Conservation (phyloP, 2,797 vertebrate genomes). For the Rhadinocentrus ornatus region DNA sequence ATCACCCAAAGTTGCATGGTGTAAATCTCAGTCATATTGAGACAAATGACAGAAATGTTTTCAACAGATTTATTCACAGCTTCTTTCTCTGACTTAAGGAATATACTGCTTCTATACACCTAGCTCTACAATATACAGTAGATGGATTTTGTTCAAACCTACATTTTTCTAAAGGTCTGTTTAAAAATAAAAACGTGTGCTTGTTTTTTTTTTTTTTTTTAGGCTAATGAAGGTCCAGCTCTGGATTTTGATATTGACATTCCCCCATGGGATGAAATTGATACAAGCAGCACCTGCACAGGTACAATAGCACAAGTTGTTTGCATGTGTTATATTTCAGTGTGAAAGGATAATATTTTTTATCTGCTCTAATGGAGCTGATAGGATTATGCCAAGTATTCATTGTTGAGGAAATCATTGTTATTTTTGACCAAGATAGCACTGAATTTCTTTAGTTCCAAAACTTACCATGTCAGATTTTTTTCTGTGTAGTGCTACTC, state of each 20-base stretch:
- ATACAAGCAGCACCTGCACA: conserved; percentile 79
- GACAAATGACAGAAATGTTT: neutral
- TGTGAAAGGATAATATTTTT: neutral
- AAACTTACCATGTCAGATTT: neutral
- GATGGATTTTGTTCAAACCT: neutral
- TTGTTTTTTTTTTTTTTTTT: conserved; percentile 55
- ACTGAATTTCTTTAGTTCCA: neutral
- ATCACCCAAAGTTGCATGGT: neutral
- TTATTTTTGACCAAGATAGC: neutral
- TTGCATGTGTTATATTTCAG: neutral
- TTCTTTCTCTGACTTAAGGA: neutral
- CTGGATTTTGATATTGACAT: conserved; percentile 91
- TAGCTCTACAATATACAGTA: neutral
- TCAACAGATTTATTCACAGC: neutral
- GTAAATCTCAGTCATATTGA: neutral
- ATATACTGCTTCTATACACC: neutral
- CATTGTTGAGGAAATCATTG: neutral
- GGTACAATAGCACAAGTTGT: conserved; percentile 69
- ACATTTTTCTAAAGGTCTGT: neutral
- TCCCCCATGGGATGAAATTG: conserved; percentile 84
- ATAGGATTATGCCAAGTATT: neutral
- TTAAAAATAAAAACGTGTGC: conserved; percentile 15
- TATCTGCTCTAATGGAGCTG: neutral
- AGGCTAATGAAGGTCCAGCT: conserved; percentile 83
- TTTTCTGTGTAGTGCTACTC: too few species aligned